phyloP scores from a whole-genome alignment of 37 sponge, comb jelly and placozoan genomes.

The Mnemiopsis leidyi region DNA sequence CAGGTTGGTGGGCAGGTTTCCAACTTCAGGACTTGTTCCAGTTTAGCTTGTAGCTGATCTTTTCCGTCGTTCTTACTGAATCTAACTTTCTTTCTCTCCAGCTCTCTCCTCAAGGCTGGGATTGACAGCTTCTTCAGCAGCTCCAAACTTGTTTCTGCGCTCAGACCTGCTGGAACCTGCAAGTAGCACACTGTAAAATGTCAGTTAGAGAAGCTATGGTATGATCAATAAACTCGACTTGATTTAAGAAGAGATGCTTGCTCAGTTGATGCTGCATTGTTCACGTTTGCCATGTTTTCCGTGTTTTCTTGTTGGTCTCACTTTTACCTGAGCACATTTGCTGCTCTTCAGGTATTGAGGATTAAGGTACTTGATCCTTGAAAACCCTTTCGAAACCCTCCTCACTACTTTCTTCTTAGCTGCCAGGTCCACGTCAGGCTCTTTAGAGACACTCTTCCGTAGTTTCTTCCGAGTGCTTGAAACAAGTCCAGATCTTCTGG shows the following conservation, averaged over 20 bases:
- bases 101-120: constrained; percentile 6
- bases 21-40: constrained; percentile 53
- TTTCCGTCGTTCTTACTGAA: constrained; percentile 65
- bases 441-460: neutral
- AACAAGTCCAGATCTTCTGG: neutral
- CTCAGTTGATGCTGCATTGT: too few relatives aligned
- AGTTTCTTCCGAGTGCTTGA: neutral
- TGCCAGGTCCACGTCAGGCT: neutral
- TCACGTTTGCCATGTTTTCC: too few relatives aligned
- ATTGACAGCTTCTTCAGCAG: constrained; percentile 62
- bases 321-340: neutral
- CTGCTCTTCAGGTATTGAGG: neutral
- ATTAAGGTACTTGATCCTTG: neutral
- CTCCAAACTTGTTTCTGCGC: constrained; percentile 57
- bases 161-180: constrained; percentile 51
- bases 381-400: neutral
- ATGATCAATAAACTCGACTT: neutral
- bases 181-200: too few relatives aligned
- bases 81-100: constrained; percentile 60
- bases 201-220: too few relatives aligned
- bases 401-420: neutral
- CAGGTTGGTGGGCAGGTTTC: constrained; percentile 50
- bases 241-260: too few relatives aligned
- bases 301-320: too few relatives aligned
- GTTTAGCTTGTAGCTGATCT: constrained; percentile 32